phyloP scores from a whole-genome alignment of 2,888 invertebrate genomes.

The Schizaphis graminum region DNA sequence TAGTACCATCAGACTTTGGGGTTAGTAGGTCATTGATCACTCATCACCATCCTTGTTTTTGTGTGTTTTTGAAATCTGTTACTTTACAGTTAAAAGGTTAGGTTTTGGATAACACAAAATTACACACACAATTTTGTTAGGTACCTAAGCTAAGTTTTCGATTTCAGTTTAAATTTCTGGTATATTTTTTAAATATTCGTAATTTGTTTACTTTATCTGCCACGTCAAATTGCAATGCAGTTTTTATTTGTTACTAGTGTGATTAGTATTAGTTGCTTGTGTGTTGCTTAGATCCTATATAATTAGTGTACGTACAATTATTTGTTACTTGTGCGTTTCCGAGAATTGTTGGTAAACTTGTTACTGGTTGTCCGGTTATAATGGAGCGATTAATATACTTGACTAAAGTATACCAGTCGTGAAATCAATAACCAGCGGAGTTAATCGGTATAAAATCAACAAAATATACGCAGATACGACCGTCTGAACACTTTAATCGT shows the following conservation, averaged over 20 bases:
- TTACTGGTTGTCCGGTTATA: neutral
- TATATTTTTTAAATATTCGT: neutral
- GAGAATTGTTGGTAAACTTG: neutral
- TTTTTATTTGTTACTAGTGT: neutral
- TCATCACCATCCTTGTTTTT: neutral
- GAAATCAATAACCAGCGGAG: neutral
- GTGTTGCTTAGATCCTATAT: neutral
- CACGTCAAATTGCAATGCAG: neutral
- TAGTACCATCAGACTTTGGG: neutral
- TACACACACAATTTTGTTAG: too few relatives aligned
- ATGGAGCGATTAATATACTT: neutral
- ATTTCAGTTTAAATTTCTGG: neutral
- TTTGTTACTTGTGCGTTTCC: neutral
- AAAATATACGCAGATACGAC: neutral
- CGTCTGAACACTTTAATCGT: neutral
- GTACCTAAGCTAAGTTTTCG: neutral
- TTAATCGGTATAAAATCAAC: neutral
- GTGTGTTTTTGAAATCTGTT: neutral
- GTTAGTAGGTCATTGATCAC: neutral
- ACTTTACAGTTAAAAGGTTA: neutral
- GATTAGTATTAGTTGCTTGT: neutral
- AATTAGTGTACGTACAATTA: neutral
- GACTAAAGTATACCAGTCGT: neutral
- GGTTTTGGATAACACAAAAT: neutral
- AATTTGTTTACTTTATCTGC: neutral